Evolutionary conservation across 2,888 invertebrate genomes (phyloP), one percentile per base, ranked within the genome.

Genomic region (Mythimna loreyi): DNA sequence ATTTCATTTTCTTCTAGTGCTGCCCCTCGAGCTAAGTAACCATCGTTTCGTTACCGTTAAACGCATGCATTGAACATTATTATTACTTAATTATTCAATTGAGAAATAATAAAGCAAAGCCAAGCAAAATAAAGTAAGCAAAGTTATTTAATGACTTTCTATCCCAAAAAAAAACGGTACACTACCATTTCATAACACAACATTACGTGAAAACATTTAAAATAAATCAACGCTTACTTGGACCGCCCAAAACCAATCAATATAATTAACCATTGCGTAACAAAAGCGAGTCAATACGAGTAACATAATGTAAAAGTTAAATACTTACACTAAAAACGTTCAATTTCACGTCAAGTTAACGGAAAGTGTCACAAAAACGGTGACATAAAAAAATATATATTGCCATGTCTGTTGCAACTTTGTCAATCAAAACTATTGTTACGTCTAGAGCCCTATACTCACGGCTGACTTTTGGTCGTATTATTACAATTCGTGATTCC

Each of bases 291-390:
- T 47, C 40, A 53, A 49, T 60, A 49, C 61, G 19, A n/a, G 25
- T 47, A 65, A 36, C 53, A 63, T 49, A 61, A 62, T 33, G 36
- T 63, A 70, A 60, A 68, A 72, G 43, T 60, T 82, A 67, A 71
- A 72, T 74, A 73, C 63, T 71, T 65, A 33, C 57, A 65, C 52
- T 62, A 59, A 74, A 83, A 64, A 81, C 69, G 75, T 83, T 78
- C 81, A 78, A 81, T 81, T 81, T 81, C 75, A 81, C 81, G 81
- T 81, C 57, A 25, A 72, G 83, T 82, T 83, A 81, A 62, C 7
- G 53, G 74, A 78, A 71, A 81, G 67, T 57, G 64, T 63, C 56
- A 68, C 70, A 71, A 75, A 83, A 81, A 72, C 66, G 70, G 60
- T 66, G 58, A 47, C 72, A 78, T 83, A 83, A 83, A 83, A n/a